Evolutionary conservation across 1,140 invertebrate species (phyloP), one percentile per base, ranked within the genome.

Genomic region (Zaprionus inermis): DNA sequence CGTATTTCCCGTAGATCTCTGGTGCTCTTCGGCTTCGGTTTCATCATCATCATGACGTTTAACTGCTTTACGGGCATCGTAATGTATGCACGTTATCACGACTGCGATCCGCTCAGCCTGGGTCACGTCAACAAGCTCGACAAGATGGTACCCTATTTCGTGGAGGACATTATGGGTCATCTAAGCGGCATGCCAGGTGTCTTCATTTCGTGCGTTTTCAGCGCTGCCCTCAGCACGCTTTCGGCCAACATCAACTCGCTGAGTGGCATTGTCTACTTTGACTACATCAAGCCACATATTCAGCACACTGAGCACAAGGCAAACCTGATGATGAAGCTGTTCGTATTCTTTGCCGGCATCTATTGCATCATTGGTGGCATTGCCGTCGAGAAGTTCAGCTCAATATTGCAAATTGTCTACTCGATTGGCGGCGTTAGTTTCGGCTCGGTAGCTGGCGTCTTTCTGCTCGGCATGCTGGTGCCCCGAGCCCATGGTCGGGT

Each of bases 231-330:
- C 82, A 97, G 96, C 91, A 96, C 95, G 3, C 95, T 96, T 93
- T 96, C 95, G 0, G 95, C 95, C 12, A 95, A 95, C 24, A 90
- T 97, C 6, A 97, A 96, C 80, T 96, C 96, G 1, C 93, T 97
- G 92, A 94, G 96, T 0, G 96, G 96, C 5, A 95, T 96, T 0
- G 95, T 96, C 59, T 96, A 96, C 90, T 95, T 96, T 81, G 96
- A 97, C 89, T 94, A 96, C 78, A 94, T 96, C 10, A 78, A 92
- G 20, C 91, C 90, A 0, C 55, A 72, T 30, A 83, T 91, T 28
- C 58, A 57, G 6, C 92, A 90, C 92, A 93, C 94, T 3, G 94
- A 95, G 65, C 89, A 92, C 1, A 93, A 91, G 58, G 94, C 94
- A 2, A 95, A 94, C 75, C 92, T 94, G n/a, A 91, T 95, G 9